Evolutionary conservation across 2,797 vertebrate species (phyloP).

Genomic region (Molossus molossus): DNA sequence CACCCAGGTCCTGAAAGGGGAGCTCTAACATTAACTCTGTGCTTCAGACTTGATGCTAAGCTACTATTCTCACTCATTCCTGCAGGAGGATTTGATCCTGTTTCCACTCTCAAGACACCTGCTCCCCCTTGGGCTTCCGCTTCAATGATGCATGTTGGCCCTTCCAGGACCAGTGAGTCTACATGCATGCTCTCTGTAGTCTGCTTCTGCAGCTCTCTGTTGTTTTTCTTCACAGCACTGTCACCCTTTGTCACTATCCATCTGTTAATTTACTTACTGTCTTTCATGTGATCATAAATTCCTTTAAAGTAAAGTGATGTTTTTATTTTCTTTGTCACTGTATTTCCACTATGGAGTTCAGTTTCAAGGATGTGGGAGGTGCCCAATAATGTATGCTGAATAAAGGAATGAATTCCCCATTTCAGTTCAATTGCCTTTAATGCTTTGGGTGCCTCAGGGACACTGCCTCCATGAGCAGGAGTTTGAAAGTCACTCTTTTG

Average conservation of each 20-base stretch:
- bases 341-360: not conserved
- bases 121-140: not conserved
- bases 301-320: slow-evolving; percentile 12
- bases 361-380: not conserved
- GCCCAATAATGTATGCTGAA: not conserved
- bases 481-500: not conserved
- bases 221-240: not conserved
- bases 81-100: not conserved
- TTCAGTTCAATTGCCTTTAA: not conserved
- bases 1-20: not conserved
- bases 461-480: not conserved
- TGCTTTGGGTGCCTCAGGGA: not conserved
- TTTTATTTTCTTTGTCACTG: slow-evolving; percentile 36
- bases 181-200: not conserved
- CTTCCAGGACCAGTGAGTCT: not conserved
- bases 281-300: slow-evolving; percentile 5
- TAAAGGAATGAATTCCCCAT: not conserved
- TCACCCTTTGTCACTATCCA: not conserved
- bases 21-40: not conserved
- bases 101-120: not conserved
- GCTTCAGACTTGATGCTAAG: not conserved
- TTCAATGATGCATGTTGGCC: not conserved
- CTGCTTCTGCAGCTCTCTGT: not conserved
- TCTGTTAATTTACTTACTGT: slow-evolving; percentile 29
- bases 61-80: not conserved